Percentiles rank a stretch among this genome's conserved stretches.
Conservation (phyloP, 53 echinoderm and acorn worm genomes). For the Luidia sarsii region DNA sequence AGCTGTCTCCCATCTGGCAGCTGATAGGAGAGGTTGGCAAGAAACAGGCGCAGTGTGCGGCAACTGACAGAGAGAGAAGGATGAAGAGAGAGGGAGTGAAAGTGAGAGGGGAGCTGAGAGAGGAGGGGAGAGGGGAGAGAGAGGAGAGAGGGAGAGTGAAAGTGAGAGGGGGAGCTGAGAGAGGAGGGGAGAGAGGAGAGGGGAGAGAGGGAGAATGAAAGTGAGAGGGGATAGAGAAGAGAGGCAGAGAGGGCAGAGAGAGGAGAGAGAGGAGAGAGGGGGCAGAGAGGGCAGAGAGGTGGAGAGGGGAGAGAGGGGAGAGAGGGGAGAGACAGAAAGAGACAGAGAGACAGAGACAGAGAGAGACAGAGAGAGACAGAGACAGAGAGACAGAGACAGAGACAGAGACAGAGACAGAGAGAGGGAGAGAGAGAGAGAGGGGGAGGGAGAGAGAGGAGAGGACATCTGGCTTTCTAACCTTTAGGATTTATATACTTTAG, state of each 20-base stretch:
- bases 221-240: slow-evolving; percentile 83
- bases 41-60: background rate
- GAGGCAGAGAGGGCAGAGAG: slow-evolving; percentile 91
- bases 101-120: too few species aligned
- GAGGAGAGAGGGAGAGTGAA: background rate
- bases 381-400: too few species aligned
- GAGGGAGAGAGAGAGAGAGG: too few species aligned
- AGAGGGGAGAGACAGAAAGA: background rate
- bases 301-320: slow-evolving; percentile 81
- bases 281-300: slow-evolving; percentile 70
- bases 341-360: background rate
- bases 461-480: too few species aligned
- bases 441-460: too few species aligned
- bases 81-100: background rate
- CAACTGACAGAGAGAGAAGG: background rate
- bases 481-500: too few species aligned
- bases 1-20: too few species aligned
- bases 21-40: too few species aligned
- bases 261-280: slow-evolving; percentile 64
- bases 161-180: background rate
- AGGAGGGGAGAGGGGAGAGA: background rate
- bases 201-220: slow-evolving; percentile 74
- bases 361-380: background rate
- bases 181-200: background rate
- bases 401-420: too few species aligned